Evolutionary conservation across 1,140 invertebrate genomes (phyloP).

Genomic region (Lethocerus indicus): DNA sequence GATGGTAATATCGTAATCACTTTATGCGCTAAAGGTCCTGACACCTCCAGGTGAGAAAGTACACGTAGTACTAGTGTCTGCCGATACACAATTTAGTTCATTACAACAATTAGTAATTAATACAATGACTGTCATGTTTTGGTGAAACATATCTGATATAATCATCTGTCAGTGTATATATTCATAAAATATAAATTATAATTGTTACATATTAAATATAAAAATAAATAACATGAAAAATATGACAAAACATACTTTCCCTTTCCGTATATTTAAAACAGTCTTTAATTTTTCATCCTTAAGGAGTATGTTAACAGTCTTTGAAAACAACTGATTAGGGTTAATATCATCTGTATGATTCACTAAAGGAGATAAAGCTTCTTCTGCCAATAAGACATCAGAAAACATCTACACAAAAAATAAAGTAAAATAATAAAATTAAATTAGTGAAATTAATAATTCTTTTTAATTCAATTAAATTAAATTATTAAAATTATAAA

Average conservation of each 20-base stretch:
- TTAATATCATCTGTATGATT: background rate
- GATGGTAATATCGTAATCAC: slow-evolving; percentile 6
- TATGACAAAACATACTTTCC: slow-evolving; percentile 5
- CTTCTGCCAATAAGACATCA: slow-evolving; percentile 9
- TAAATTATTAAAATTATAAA: background rate
- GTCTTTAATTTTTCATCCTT: slow-evolving; percentile 13
- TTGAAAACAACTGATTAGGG: slow-evolving; percentile 9
- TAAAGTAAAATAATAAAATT: background rate
- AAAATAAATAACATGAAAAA: background rate
- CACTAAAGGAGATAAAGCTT: slow-evolving; percentile 7
- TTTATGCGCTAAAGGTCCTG: slow-evolving; percentile 1
- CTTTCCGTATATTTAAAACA: slow-evolving; percentile 12
- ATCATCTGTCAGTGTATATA: no score
- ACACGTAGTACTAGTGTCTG: slow-evolving; percentile 10
- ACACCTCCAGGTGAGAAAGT: slow-evolving; percentile 9
- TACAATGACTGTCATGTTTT: background rate
- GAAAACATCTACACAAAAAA: slow-evolving; percentile 12
- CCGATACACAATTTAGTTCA: background rate
- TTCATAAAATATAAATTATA: background rate
- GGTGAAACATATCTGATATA: background rate
- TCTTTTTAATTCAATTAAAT: background rate
- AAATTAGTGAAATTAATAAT: background rate
- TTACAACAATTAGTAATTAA: background rate
- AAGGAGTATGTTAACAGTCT: slow-evolving; percentile 6
- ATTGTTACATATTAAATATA: background rate